These are phyloP conservation scores for Scelioninae gen. 2 DNA, from an alignment of 2,888 invertebrate species.

Conservation along the genomic window DNA sequence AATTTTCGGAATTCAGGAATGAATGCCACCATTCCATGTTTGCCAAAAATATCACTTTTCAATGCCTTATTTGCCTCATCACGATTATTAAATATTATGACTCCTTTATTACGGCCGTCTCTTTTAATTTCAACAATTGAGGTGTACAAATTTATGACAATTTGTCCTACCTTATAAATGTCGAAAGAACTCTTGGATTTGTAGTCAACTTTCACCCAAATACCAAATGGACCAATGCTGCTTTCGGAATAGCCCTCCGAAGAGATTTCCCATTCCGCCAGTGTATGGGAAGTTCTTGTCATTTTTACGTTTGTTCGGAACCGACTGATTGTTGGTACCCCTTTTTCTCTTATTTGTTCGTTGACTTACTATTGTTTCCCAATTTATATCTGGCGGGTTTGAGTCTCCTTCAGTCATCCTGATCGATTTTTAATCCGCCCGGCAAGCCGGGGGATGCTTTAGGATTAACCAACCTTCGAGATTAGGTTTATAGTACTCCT, in stretches of 20 bases:
- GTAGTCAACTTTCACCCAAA: conserved; percentile 9
- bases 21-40: background rate
- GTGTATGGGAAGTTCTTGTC: too few species aligned
- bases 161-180: conserved; percentile 14
- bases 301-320: too few species aligned
- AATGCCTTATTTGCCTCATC: conserved; percentile 17
- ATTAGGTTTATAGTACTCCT: too few species aligned
- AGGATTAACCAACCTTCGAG: too few species aligned
- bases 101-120: conserved; percentile 26
- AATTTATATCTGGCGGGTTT: too few species aligned
- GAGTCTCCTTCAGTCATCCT: too few species aligned
- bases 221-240: conserved; percentile 15
- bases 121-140: conserved; percentile 12
- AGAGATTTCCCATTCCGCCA: background rate
- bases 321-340: too few species aligned
- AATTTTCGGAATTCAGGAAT: conserved; percentile 18
- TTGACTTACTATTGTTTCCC: too few species aligned
- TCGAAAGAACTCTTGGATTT: conserved; percentile 1
- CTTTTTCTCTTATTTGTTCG: too few species aligned
- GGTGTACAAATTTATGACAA: background rate
- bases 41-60: background rate
- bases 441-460: too few species aligned
- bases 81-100: conserved; percentile 16
- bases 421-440: too few species aligned
- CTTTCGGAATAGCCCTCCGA: conserved; percentile 15